Evolutionary conservation across 2,113 vertebrate genomes (phyloP).

Genomic region (Dicentrarchus labrax): DNA sequence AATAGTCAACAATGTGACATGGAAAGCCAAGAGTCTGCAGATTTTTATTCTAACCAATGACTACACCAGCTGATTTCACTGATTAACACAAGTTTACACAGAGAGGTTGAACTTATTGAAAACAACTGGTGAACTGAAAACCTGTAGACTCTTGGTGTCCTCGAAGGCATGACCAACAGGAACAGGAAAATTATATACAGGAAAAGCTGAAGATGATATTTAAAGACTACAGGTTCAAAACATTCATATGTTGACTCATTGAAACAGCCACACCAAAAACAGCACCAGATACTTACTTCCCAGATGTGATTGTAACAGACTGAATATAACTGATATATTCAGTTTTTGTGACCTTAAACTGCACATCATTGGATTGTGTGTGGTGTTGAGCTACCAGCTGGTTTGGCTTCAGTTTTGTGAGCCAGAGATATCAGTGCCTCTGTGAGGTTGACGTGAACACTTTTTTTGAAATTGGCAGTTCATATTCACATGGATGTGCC

Average conservation of each 20-base stretch:
- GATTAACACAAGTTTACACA: conserved; percentile 31
- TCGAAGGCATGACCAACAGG: background rate
- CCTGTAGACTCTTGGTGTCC: background rate
- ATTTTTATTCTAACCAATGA: conserved; percentile 29
- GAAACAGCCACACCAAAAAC: background rate
- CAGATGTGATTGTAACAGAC: background rate
- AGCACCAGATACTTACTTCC: background rate
- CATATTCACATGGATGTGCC: background rate
- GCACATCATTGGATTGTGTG: conserved; percentile 3
- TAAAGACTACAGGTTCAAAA: background rate
- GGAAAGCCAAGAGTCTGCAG: conserved; percentile 32
- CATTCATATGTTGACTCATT: background rate
- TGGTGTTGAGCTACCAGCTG: conserved; percentile 15
- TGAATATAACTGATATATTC: background rate
- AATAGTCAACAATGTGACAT: conserved; percentile 39
- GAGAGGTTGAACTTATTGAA: conserved; percentile 25
- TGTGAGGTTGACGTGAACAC: background rate
- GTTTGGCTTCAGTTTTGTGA: conserved; percentile 17
- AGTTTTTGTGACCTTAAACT: conserved; percentile 17
- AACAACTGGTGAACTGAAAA: conserved; percentile 29
- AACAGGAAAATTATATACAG: background rate
- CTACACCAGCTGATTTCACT: conserved; percentile 26
- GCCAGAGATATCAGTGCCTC: conserved; percentile 20
- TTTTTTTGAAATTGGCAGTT: background rate
- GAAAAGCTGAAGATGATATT: background rate